Evolutionary conservation across 1,140 invertebrate genomes (phyloP).

Genomic region (Drosophila seguyi): DNA sequence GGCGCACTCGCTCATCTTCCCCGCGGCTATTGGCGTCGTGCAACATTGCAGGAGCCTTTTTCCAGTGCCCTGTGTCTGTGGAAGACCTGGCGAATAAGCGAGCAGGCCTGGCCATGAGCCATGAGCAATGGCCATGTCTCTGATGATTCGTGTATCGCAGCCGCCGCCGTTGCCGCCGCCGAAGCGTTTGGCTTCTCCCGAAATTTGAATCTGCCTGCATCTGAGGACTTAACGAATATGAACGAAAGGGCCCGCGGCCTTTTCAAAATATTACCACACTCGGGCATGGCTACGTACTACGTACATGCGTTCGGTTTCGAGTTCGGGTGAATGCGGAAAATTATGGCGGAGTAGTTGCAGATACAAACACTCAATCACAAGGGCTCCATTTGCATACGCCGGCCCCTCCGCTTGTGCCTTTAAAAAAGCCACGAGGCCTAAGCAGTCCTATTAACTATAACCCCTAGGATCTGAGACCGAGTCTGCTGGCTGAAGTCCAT

Average conservation of each 20-base stretch:
- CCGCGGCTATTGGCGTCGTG: constrained; percentile 78
- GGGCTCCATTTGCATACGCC: constrained; percentile 42
- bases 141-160: constrained; percentile 74
- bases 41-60: constrained; percentile 83
- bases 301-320: constrained; percentile 18
- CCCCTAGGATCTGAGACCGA: constrained; percentile 14
- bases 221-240: constrained; percentile 83
- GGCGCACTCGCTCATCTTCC: constrained; percentile 75
- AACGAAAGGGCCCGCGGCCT: constrained; percentile 66
- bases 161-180: constrained; percentile 26
- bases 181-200: constrained; percentile 67
- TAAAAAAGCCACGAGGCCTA: constrained; percentile 23
- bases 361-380: constrained; percentile 77
- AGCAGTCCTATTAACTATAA: constrained; percentile 43
- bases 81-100: constrained; percentile 43
- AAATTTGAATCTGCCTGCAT: constrained; percentile 84
- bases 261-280: constrained; percentile 75
- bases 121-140: constrained; percentile 57
- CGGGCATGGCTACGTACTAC: constrained; percentile 43
- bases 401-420: constrained; percentile 1
- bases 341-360: constrained; percentile 64
- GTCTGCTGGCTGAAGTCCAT: constrained; percentile 17
- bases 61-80: constrained; percentile 55
- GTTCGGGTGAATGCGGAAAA: constrained; percentile 56
- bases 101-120: constrained; percentile 48